phyloP scores from a whole-genome alignment of 2,113 vertebrate species.

The Pterocles orientalis region DNA sequence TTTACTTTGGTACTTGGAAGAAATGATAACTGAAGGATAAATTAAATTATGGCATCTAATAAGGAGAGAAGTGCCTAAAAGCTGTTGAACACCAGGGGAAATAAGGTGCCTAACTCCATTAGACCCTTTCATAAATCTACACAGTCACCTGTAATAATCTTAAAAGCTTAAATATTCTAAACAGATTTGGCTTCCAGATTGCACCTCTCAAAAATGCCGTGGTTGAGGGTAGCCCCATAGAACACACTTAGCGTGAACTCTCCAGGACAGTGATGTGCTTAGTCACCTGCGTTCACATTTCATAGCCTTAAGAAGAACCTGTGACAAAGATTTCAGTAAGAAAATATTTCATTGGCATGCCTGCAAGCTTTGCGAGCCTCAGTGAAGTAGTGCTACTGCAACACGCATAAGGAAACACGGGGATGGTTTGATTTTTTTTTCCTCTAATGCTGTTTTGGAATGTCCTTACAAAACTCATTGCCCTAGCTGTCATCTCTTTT shows the following conservation, averaged over 20 bases:
- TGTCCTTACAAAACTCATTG: background rate
- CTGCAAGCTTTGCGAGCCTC: background rate
- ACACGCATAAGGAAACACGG: background rate
- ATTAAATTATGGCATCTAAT: background rate
- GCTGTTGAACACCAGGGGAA: fast-evolving
- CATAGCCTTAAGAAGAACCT: background rate
- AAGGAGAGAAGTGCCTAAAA: background rate
- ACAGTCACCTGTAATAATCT: background rate
- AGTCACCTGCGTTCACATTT: background rate
- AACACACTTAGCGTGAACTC: background rate
- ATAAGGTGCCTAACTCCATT: background rate
- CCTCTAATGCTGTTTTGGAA: background rate
- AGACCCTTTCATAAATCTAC: background rate
- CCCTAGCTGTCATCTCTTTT: constrained; percentile 12
- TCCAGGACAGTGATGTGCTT: background rate
- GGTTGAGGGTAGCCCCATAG: fast-evolving
- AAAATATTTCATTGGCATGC: background rate
- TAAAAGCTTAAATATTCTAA: background rate
- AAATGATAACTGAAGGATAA: background rate
- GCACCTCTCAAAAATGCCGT: background rate
- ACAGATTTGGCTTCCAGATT: background rate
- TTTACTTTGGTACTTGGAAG: background rate
- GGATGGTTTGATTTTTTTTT: background rate
- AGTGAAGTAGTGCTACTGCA: background rate
- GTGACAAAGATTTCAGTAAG: background rate